Evolutionary conservation across 2,888 invertebrate genomes (phyloP).

Genomic region (Melinaea marsaeus): DNA sequence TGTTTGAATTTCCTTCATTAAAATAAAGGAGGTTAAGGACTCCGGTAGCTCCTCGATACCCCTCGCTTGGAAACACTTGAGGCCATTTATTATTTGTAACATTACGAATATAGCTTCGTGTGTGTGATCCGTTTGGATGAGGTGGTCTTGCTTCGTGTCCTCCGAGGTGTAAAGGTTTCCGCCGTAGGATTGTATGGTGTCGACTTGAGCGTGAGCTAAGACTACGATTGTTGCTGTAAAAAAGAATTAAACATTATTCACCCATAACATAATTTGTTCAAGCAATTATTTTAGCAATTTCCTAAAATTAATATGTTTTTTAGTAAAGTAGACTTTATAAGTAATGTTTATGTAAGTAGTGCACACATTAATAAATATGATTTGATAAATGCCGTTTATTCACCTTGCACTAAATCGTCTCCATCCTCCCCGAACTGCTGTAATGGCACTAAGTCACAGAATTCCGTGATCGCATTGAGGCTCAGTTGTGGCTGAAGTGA

Average conservation of each 20-base stretch:
- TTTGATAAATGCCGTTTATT: not conserved
- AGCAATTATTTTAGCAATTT: too few species aligned
- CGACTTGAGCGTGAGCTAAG: constrained; percentile 84
- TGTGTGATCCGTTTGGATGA: constrained; percentile 70
- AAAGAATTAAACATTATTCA: not conserved
- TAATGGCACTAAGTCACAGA: constrained; percentile 86
- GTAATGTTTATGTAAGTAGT: too few species aligned
- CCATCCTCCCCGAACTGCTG: constrained; percentile 81
- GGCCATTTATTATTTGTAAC: constrained; percentile 87
- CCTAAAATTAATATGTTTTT: not conserved
- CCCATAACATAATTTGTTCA: too few species aligned
- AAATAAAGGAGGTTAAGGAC: constrained; percentile 83
- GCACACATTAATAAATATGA: too few species aligned
- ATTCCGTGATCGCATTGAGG: constrained; percentile 86
- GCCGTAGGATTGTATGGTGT: constrained; percentile 85
- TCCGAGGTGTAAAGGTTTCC: constrained; percentile 78
- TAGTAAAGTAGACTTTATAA: not conserved
- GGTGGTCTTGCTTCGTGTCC: constrained; percentile 62
- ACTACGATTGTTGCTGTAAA: constrained; percentile 86
- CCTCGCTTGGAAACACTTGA: constrained; percentile 89
- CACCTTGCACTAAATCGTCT: constrained; percentile 83
- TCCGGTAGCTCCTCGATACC: constrained; percentile 88
- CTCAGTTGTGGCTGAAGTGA: constrained; percentile 80
- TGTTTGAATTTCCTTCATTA: constrained; percentile 78
- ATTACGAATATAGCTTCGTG: constrained; percentile 87